A percentile compares a stretch with the other conserved stretches of the same genome.
phyloP scores from a whole-genome alignment of 2,888 invertebrate species.

The Sceliomorpha sp. region DNA sequence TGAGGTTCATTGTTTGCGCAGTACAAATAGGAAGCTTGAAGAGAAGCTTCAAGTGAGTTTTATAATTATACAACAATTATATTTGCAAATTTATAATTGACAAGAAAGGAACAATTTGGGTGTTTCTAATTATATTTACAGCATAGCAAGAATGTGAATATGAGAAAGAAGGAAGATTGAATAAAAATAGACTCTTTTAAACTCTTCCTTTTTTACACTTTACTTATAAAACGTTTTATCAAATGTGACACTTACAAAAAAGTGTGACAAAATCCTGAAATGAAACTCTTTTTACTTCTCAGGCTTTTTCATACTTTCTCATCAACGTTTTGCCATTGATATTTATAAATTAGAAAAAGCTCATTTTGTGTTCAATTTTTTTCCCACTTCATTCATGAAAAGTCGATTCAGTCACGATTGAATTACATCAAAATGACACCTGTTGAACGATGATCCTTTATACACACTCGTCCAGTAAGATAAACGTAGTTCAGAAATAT shows the following conservation, averaged over 20 bases:
- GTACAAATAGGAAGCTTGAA: conserved; percentile 85
- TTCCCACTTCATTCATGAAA: background rate
- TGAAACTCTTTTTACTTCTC: background rate
- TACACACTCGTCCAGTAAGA: no score
- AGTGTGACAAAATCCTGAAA: background rate
- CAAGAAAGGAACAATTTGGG: no score
- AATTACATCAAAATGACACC: conserved; percentile 12
- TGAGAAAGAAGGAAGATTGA: background rate
- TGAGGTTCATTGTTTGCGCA: conserved; percentile 84
- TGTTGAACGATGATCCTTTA: conserved; percentile 18
- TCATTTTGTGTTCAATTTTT: background rate
- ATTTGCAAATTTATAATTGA: no score
- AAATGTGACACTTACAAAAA: background rate
- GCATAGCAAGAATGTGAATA: background rate
- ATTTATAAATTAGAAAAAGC: conserved; percentile 7
- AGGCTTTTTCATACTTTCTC: conserved; percentile 1
- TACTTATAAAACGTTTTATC: no score
- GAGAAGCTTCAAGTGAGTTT: conserved; percentile 84
- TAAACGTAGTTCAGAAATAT: conserved; percentile 1
- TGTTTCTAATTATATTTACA: no score
- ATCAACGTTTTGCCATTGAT: background rate
- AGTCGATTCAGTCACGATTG: conserved; percentile 1
- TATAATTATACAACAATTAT: no score
- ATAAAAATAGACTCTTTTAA: background rate
- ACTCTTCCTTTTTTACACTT: background rate